These are phyloP conservation scores for Hyperopisus bebe DNA, from an alignment of 2,113 vertebrate genomes.

Conservation along the genomic window DNA sequence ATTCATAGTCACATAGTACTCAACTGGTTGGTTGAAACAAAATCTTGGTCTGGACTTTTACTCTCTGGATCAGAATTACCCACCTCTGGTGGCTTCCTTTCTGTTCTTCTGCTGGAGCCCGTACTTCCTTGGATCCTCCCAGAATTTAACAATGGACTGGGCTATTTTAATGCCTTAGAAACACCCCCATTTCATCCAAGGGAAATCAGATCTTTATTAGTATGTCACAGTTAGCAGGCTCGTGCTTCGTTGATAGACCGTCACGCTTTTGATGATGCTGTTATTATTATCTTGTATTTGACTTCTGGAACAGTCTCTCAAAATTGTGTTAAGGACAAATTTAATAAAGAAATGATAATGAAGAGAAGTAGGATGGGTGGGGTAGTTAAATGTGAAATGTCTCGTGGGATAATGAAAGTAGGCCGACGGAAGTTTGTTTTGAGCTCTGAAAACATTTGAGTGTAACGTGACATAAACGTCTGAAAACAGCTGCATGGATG, in stretches of 20 bases:
- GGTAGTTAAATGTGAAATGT: slow-evolving; percentile 9
- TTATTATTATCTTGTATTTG: slow-evolving; percentile 7
- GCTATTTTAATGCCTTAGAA: background rate
- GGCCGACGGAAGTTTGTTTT: background rate
- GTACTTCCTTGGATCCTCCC: background rate
- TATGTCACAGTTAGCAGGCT: background rate
- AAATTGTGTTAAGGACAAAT: slow-evolving; percentile 19
- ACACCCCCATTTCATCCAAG: background rate
- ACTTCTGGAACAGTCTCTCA: slow-evolving; percentile 15
- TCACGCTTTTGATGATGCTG: background rate
- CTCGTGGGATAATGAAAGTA: background rate
- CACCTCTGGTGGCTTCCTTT: background rate
- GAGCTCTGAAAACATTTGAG: slow-evolving; percentile 2
- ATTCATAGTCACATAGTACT: background rate
- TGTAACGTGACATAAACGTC: background rate
- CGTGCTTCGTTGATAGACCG: background rate
- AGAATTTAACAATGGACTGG: background rate
- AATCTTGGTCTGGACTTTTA: background rate
- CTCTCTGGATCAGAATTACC: background rate
- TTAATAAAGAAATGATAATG: slow-evolving; percentile 3
- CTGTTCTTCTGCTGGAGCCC: background rate
- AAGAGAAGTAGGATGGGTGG: background rate
- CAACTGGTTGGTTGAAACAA: background rate
- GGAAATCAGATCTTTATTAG: background rate
- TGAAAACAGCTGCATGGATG: background rate